Conservation (phyloP, 2,888 invertebrate genomes). For the Litoditis marina region DNA sequence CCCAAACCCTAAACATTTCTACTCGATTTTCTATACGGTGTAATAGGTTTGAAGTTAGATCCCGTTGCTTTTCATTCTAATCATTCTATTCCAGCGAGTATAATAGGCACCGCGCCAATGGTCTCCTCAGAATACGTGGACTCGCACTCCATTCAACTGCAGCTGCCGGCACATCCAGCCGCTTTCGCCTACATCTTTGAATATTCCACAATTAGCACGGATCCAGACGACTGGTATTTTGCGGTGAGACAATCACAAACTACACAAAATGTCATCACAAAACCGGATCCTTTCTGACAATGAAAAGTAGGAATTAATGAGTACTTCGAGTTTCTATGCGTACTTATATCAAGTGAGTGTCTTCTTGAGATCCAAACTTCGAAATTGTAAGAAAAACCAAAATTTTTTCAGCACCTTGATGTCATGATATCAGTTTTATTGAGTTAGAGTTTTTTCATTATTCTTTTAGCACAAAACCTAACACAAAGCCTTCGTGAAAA, state of each 20-base stretch:
- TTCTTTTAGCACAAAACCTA: too few relatives aligned
- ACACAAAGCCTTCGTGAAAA: too few relatives aligned
- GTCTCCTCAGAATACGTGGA: conserved; percentile 41
- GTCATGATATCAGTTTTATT: not conserved
- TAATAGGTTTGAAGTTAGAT: too few relatives aligned
- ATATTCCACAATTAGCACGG: conserved; percentile 48
- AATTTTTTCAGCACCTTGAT: conserved; percentile 5
- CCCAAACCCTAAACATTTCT: too few relatives aligned
- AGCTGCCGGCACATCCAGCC: conserved; percentile 36
- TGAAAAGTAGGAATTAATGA: not conserved
- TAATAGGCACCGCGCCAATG: conserved; percentile 30
- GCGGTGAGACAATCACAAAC: conserved; percentile 38
- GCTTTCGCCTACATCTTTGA: conserved; percentile 60
- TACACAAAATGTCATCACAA: not conserved
- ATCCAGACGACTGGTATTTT: conserved; percentile 54
- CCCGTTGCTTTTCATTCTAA: too few relatives aligned
- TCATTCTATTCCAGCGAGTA: conserved; percentile 28
- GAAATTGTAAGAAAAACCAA: too few relatives aligned
- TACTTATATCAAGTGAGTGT: too few relatives aligned
- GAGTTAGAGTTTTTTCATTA: too few relatives aligned
- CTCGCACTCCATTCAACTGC: conserved; percentile 47
- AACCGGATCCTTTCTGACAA: not conserved
- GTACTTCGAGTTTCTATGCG: too few relatives aligned
- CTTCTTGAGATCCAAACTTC: not conserved
- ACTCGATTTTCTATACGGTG: too few relatives aligned